Base-by-base conservation (phyloP, 2,797 vertebrate genomes). In the Otus scops region DNA sequence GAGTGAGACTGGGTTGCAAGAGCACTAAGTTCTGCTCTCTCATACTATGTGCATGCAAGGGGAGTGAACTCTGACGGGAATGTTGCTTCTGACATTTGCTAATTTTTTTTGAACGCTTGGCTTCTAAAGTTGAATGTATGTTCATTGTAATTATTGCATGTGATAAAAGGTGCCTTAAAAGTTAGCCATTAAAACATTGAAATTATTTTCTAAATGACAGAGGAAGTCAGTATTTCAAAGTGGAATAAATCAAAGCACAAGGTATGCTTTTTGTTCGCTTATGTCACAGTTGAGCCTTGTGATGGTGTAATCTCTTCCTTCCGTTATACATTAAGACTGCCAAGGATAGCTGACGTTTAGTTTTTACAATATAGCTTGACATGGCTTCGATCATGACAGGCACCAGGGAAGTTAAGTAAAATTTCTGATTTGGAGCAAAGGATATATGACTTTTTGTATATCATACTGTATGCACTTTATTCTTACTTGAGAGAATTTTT, bases 31-130 rank as follows among this genome's bases (percentile, higher is more conserved):
- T 71, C 64, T 82, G 36, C 77, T 27, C 51, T 48, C 15, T 59
- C 4, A 0, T 7, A 7, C 26, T 14, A 5, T 2, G 3, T 38
- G 6, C 2, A 0, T 16, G 14, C 14, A 59, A 10, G 32, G 17
- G 16, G 54, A 11, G 24, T 12, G 16, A 65, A 22, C 27, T 34
- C 64, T 11, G n/a, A 60, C 38, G 27, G 26, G 23, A 47, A 9
- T 3, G 10, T 65, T 92, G 27, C 30, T 71, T 76, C 59, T 88
- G 69, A 87, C 27, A 11, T 21, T 20, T 20, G 20, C 6, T 12
- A 14, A 2, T 60, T 41, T 23, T 36, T 60, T 82, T 59, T 24
- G 8, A 43, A 41, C 0, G 1, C 30, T 39, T 63, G 41, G 21
- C 20, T 78, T 82, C 24, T 74, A 7, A 77, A 68, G 64, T 15